Percentiles rank a stretch among this genome's conserved stretches.
phyloP scores from a whole-genome alignment of 1,140 invertebrate species.

The Hylaeus volcanicus region DNA sequence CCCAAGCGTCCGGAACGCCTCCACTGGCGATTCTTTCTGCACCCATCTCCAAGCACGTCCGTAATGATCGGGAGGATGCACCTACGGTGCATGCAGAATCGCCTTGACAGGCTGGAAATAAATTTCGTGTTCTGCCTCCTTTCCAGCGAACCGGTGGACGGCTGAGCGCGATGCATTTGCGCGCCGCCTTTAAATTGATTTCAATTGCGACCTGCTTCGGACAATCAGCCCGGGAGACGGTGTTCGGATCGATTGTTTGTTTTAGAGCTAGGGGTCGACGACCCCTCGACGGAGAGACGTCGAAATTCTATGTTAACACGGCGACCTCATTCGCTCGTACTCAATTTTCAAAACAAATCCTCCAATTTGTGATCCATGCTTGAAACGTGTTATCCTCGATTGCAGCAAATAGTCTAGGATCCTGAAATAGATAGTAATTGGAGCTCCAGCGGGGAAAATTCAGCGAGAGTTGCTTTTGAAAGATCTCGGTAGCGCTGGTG shows the following conservation, averaged over 20 bases:
- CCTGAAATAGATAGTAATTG: too few relatives aligned
- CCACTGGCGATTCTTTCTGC: slow-evolving; percentile 33
- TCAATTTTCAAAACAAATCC: too few relatives aligned
- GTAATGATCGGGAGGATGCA: slow-evolving; percentile 60
- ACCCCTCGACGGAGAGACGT: neutral
- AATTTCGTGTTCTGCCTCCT: slow-evolving; percentile 54
- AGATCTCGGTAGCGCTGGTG: too few relatives aligned
- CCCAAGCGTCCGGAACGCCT: neutral
- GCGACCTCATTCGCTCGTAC: too few relatives aligned
- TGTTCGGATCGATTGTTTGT: neutral
- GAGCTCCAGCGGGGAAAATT: too few relatives aligned
- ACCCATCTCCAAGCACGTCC: slow-evolving; percentile 29
- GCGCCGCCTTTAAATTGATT: slow-evolving; percentile 8
- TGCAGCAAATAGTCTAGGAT: too few relatives aligned
- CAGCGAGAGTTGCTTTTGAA: too few relatives aligned
- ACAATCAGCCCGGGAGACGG: neutral
- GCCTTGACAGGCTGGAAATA: slow-evolving; percentile 66
- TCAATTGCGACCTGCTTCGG: slow-evolving; percentile 4
- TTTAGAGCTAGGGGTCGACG: neutral
- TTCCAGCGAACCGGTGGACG: neutral
- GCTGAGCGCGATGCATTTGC: neutral
- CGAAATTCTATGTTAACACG: too few relatives aligned
- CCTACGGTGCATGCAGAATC: slow-evolving; percentile 67
- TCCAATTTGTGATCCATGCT: too few relatives aligned
- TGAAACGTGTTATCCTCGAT: too few relatives aligned